phyloP scores from a whole-genome alignment of 2,797 vertebrate genomes.

The Ceyx erithaca region DNA sequence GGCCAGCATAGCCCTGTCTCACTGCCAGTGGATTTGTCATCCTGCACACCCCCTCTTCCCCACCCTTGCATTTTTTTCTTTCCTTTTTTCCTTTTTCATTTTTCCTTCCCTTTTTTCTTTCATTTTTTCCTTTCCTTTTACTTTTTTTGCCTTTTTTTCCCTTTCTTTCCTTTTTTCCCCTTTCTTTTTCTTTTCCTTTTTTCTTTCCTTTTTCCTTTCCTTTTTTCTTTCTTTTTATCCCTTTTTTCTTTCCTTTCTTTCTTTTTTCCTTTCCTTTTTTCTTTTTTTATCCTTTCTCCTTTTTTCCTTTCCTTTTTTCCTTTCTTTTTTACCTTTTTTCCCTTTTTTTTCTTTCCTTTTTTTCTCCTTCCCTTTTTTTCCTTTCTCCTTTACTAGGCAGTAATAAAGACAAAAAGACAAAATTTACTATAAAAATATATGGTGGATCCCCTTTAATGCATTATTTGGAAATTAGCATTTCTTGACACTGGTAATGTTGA shows the following conservation, averaged over 20 bases:
- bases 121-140: too few species aligned
- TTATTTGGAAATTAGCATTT: not conserved
- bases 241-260: too few species aligned
- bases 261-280: too few species aligned
- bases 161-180: not conserved
- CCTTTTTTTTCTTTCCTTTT: too few species aligned
- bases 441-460: not conserved
- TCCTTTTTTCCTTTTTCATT: too few species aligned
- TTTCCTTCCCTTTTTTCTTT: not conserved
- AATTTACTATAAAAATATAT: not conserved
- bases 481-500: not conserved
- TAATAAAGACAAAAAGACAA: not conserved
- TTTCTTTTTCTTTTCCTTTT: too few species aligned
- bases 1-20: not conserved
- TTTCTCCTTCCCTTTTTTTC: not conserved
- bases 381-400: not conserved
- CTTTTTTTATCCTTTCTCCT: not conserved
- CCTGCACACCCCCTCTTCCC: not conserved
- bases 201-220: too few species aligned
- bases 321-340: too few species aligned
- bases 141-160: too few species aligned
- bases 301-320: not conserved
- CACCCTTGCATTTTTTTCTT: not conserved
- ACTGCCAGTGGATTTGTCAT: conserved; percentile 19
- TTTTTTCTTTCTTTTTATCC: not conserved